phyloP scores from a whole-genome alignment of 2,113 vertebrate species.

The human (Homo sapiens) region DNA sequence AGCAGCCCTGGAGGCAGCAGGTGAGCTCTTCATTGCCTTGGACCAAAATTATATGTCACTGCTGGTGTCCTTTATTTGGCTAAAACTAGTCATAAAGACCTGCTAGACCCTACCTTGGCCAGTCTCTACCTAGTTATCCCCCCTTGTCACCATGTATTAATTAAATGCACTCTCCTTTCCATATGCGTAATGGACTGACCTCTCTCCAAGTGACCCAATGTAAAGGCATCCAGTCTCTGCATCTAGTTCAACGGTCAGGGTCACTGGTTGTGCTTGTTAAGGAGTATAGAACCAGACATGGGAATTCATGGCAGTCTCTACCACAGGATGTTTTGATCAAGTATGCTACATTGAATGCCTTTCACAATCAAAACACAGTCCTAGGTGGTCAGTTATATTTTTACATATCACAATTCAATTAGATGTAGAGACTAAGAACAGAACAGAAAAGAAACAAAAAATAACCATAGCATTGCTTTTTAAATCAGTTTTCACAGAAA shows the following conservation, averaged over 20 bases:
- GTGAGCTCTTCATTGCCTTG: neutral
- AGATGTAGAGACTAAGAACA: neutral
- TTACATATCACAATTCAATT: neutral
- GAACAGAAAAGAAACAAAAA: neutral
- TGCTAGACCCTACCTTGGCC: fast-evolving
- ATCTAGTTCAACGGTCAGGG: neutral
- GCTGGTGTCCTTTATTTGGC: neutral
- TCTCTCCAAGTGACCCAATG: neutral
- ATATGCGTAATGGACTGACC: neutral
- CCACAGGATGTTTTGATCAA: neutral
- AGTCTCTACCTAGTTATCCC: neutral
- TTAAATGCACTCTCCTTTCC: neutral
- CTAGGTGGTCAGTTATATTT: neutral
- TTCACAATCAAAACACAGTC: neutral
- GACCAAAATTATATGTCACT: neutral
- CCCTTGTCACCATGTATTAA: neutral
- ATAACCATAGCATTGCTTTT: neutral
- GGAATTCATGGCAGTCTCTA: neutral
- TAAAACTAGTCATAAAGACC: neutral
- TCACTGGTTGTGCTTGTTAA: neutral
- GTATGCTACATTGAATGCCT: neutral
- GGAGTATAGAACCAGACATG: neutral
- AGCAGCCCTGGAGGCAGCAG: fast-evolving
- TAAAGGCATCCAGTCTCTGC: neutral
- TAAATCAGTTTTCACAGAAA: neutral